These are phyloP conservation scores for Ryuthela nishihirai DNA, from an alignment of 2,888 invertebrate genomes.

Conservation along the genomic window DNA sequence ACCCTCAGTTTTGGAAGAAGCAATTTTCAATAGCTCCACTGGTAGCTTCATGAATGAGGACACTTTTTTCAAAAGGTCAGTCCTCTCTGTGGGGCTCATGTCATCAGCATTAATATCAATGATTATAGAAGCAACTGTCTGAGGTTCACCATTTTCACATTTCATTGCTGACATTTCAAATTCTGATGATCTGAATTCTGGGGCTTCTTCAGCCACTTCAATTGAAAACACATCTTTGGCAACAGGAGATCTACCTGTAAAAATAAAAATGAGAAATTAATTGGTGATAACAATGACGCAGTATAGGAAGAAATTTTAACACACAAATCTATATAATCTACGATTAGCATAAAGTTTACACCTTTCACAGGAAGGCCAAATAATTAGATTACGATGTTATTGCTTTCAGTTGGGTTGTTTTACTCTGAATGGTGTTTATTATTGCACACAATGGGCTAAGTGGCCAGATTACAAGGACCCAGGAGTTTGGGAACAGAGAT, in stretches of 20 bases:
- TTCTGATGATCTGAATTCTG: slow-evolving; percentile 46
- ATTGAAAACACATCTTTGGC: slow-evolving; percentile 66
- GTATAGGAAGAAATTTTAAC: no score
- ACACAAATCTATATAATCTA: no score
- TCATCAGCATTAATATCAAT: slow-evolving; percentile 64
- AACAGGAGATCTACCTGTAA: slow-evolving; percentile 40
- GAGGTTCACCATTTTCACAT: slow-evolving; percentile 54
- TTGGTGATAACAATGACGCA: no score
- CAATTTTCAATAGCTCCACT: slow-evolving; percentile 29
- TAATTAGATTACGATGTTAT: no score
- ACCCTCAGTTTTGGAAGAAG: slow-evolving; percentile 30
- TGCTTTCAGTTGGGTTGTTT: no score
- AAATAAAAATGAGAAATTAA: slow-evolving; percentile 24
- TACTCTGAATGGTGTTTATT: no score
- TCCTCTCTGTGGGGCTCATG: slow-evolving; percentile 62
- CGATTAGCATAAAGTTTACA: no score
- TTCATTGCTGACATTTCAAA: slow-evolving; percentile 45
- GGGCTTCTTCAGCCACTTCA: slow-evolving; percentile 55
- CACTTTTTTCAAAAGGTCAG: slow-evolving; percentile 49
- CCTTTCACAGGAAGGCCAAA: no score
- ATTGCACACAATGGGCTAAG: no score
- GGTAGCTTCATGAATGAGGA: slow-evolving; percentile 28
- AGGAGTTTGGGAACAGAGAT: no score
- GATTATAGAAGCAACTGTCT: slow-evolving; percentile 63
- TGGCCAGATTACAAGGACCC: no score